Evolutionary conservation across 1,140 invertebrate genomes (phyloP).

Genomic region (Piezodorus guildinii): DNA sequence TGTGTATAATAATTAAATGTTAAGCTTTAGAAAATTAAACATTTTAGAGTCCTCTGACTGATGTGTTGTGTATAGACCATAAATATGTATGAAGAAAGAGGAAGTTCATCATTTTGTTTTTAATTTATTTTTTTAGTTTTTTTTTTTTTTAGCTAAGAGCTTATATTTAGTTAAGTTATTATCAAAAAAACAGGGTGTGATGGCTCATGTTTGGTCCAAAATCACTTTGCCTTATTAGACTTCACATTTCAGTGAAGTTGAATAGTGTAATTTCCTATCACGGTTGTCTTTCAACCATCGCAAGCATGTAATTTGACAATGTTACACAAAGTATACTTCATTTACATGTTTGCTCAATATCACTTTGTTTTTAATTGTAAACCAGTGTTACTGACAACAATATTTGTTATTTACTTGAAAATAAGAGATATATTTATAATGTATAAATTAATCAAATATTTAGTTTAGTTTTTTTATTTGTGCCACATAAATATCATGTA

Average conservation of each 20-base stretch:
- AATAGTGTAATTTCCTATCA: slow-evolving; percentile 15
- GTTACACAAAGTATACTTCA: slow-evolving; percentile 13
- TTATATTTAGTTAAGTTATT: slow-evolving; percentile 13
- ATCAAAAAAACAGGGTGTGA: slow-evolving; percentile 14
- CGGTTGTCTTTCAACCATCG: slow-evolving; percentile 18
- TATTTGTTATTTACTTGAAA: background rate
- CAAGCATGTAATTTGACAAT: slow-evolving; percentile 21
- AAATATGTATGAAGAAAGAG: slow-evolving; percentile 4
- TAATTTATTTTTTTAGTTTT: background rate
- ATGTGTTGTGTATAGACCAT: slow-evolving; percentile 14
- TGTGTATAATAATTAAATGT: slow-evolving; percentile 5
- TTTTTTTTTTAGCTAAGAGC: slow-evolving; percentile 12
- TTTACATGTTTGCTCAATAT: slow-evolving; percentile 9
- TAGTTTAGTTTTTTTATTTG: slow-evolving; percentile 6
- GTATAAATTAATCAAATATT: slow-evolving; percentile 9
- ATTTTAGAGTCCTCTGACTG: slow-evolving; percentile 17
- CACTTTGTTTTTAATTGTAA: background rate
- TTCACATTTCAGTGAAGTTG: background rate
- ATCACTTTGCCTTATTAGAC: slow-evolving; percentile 20
- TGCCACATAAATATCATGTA: slow-evolving; percentile 8
- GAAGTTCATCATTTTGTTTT: background rate
- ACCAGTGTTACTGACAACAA: background rate
- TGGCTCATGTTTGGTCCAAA: slow-evolving; percentile 21
- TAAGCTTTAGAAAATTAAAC: slow-evolving; percentile 1
- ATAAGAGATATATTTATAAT: slow-evolving; percentile 12